phyloP scores from a whole-genome alignment of 2,888 invertebrate genomes.

The Dolichopus griseipennis region DNA sequence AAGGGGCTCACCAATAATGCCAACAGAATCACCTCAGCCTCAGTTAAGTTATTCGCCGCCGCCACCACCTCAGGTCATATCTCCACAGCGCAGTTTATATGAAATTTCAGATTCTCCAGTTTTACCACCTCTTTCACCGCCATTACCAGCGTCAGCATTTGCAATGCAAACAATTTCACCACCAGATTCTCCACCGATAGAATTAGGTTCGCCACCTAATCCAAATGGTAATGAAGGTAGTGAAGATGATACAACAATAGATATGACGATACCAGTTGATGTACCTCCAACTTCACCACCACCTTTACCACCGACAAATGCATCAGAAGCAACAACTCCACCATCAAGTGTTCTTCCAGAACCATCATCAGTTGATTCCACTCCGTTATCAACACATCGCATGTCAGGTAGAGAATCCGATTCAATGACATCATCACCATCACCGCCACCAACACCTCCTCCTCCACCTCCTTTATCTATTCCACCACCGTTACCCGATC shows the following conservation, averaged over 20 bases:
- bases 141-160: constrained; percentile 28
- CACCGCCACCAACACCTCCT: constrained; percentile 25
- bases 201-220: constrained; percentile 15
- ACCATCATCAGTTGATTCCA: neutral
- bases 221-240: neutral
- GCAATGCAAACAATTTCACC: constrained; percentile 26
- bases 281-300: constrained; percentile 29
- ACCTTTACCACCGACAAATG: constrained; percentile 31
- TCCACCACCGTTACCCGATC: constrained; percentile 19
- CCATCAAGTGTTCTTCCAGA: constrained; percentile 1
- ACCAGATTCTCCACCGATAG: constrained; percentile 35
- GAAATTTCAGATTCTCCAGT: constrained; percentile 21
- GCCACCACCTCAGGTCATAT: neutral
- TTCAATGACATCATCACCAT: constrained; percentile 26
- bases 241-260: constrained; percentile 5
- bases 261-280: neutral
- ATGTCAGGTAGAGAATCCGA: neutral
- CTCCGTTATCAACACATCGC: neutral
- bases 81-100: neutral
- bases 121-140: constrained; percentile 31
- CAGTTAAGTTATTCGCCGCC: neutral
- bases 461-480: constrained; percentile 19
- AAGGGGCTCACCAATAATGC: neutral
- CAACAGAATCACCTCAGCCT: neutral
- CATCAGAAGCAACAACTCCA: neutral